Evolutionary conservation across 2,888 invertebrate species (phyloP), one percentile per base, ranked within the genome.

Genomic region (Chirona hameri): DNA sequence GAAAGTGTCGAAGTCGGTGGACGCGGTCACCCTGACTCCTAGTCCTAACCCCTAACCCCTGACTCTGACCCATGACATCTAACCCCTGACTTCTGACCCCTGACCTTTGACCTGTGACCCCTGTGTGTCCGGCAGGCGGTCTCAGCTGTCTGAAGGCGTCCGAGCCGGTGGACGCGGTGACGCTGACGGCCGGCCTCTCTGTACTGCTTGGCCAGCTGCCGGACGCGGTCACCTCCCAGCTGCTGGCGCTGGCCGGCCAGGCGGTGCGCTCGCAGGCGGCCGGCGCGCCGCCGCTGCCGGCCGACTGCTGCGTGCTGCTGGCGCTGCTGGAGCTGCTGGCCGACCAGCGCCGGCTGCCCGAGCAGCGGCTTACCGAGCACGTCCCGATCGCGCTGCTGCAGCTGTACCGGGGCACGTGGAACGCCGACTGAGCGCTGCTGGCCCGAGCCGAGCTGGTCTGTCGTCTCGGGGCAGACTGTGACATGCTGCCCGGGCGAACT

Each of bases 301-400:
- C 65, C 10, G 65, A 65, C 9, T 24, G 65, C 27, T 65, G 65
- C 12, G 65, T 65, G 10, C 65, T 65, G 65, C 27, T 65, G 65
- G 65, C 65, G n/a, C 65, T 65, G 65, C 27, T 65, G n/a, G 65
- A 65, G 27, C n/a, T n/a, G 65, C 65, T 65, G 65, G 65, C n/a
- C 9, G 65, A 27, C 27, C n/a, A 10, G 65, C 65, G 65, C n/a
- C 65, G 65, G n/a, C 27, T 65, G 65, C 65, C 65, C 9, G 65
- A 65, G 65, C 24, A 12, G 27, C 5, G 15, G 69, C 69, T 69
- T 0, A 69, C 69, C 12, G 39, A 24, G 24, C 76, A 76, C 24
- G 76, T 76, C 46, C 76, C 76, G 76, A 9, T 24, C 39, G 10
- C 76, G 24, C 76, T 76, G 76, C 76, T 76, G 24, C 21, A 46